Evolutionary conservation across 2,113 vertebrate species (phyloP), one percentile per base, ranked within the genome.

Genomic region (Promerops cafer): DNA sequence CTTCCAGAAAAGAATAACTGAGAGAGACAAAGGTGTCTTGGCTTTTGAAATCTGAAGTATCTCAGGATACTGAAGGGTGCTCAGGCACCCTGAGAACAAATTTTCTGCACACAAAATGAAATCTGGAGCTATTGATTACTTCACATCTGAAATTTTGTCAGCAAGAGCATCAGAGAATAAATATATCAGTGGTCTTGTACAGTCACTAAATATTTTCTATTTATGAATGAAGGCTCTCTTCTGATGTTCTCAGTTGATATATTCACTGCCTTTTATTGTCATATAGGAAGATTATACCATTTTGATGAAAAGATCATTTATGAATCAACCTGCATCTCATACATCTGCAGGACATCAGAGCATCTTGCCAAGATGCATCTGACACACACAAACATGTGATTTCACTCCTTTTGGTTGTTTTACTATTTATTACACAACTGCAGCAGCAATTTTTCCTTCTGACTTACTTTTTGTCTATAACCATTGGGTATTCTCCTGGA

Each of bases 301-400:
- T 93, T 87, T 93, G 75, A 95, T 92, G 83, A 96, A 96, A 96
- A 93, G 91, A 90, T 71, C 7, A 72, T 91, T 86, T 92, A 94
- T 95, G 53, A 94, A 95, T 97, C 94, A 93, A 66, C 42, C 76
- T 93, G 68, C 74, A 80, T 93, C 72, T 96, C 57, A 23, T 71
- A 27, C 16, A 35, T 78, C 28, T 57, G 35, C 16, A 74, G 83
- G 47, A 92, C 81, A 88, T 23, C 22, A 77, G 64, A 75, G 53
- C 90, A 72, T 88, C 80, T 90, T 71, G 60, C 86, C 71, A 90
- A 83, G 49, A 47, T 35, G 57, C n/a, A 37, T 26, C 57, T 59
- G n/a, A 27, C 26, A 27, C 19, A 82, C 44, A 30, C 21, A 23
- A 59, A 94, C 39, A 50, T 42, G 72, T 72, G 76, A 93, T 94